These are phyloP conservation scores for Temnothorax ravouxi DNA, from an alignment of 2,888 invertebrate genomes.

Conservation along the genomic window DNA sequence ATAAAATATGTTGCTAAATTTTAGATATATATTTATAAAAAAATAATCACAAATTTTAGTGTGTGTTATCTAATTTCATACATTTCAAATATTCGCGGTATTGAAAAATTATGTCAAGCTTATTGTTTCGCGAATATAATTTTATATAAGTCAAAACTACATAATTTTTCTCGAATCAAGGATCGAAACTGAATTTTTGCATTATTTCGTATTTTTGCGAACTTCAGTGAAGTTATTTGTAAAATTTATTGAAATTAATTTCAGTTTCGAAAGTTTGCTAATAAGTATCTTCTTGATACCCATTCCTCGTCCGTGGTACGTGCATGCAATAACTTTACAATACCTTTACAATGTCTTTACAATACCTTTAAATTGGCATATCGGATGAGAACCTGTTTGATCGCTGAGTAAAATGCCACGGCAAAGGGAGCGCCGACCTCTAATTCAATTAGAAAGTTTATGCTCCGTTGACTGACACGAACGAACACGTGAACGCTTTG, in stretches of 20 bases:
- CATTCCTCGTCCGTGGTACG: slow-evolving; percentile 21
- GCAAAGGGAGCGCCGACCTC: slow-evolving; percentile 57
- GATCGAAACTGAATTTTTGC: not conserved
- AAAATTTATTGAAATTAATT: not conserved
- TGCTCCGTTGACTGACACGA: slow-evolving; percentile 51
- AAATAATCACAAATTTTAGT: too few species aligned
- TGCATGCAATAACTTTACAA: slow-evolving; percentile 24
- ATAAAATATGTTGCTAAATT: not conserved
- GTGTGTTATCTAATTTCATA: too few species aligned
- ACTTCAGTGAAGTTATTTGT: not conserved
- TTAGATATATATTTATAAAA: not conserved
- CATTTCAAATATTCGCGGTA: not conserved
- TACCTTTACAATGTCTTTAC: slow-evolving; percentile 12
- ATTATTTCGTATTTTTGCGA: not conserved
- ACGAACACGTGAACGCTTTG: slow-evolving; percentile 56
- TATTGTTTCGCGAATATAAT: not conserved
- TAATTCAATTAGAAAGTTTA: slow-evolving; percentile 74
- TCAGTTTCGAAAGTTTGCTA: not conserved
- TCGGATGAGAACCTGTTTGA: slow-evolving; percentile 64
- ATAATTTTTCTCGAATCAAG: not conserved
- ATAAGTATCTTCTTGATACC: not conserved
- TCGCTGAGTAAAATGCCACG: slow-evolving; percentile 59
- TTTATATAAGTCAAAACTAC: not conserved
- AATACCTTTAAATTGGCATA: slow-evolving; percentile 43
- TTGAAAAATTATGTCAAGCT: not conserved